Evolutionary conservation across 2,888 invertebrate species (phyloP).

Genomic region (Rhagonycha fulva): DNA sequence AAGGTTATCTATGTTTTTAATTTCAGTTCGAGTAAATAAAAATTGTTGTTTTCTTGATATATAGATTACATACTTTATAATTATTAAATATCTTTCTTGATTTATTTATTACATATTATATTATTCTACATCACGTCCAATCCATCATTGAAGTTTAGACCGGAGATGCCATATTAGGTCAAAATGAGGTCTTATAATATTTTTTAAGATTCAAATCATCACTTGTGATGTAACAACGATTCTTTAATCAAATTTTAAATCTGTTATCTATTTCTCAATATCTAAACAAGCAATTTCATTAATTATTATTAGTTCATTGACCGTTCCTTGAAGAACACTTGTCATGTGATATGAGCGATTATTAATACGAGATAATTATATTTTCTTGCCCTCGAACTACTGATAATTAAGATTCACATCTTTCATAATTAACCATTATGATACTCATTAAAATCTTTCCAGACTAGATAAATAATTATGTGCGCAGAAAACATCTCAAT

Average conservation of each 20-base stretch:
- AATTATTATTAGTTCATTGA: conserved; percentile 27
- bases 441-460: conserved; percentile 31
- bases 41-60: not conserved
- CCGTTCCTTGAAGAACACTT: conserved; percentile 37
- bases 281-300: conserved; percentile 23
- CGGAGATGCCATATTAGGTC: not conserved
- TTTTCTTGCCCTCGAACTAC: conserved; percentile 46
- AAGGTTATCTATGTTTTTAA: conserved; percentile 9
- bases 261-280: not conserved
- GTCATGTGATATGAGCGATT: conserved; percentile 46
- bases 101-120: not conserved
- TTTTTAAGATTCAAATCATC: not conserved
- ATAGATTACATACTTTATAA: not conserved
- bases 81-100: not conserved
- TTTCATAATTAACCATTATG: conserved; percentile 35
- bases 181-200: not conserved
- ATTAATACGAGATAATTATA: conserved; percentile 44
- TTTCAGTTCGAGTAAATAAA: not conserved
- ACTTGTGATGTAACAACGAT: not conserved
- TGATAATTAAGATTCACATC: conserved; percentile 39
- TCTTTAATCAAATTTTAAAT: not conserved
- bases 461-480: conserved; percentile 12
- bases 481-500: not conserved
- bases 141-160: not conserved
- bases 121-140: not conserved